A percentile compares a stretch with the other conserved stretches of the same genome.
phyloP scores from a whole-genome alignment of 1,140 invertebrate species.

The Anthonomus grandis region DNA sequence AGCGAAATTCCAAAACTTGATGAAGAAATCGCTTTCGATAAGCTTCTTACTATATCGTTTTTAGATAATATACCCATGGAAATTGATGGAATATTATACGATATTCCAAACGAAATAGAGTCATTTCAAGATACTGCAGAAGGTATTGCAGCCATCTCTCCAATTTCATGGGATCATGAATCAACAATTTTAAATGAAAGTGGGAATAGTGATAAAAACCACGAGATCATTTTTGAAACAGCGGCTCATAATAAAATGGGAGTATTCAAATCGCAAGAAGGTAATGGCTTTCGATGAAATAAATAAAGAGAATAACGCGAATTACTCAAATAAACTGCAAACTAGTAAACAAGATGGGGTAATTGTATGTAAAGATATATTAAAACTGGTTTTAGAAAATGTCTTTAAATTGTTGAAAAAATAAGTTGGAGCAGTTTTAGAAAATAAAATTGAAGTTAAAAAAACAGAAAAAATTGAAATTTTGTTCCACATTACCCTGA shows the following conservation, averaged over 20 bases:
- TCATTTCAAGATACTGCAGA: neutral
- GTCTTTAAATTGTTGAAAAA: neutral
- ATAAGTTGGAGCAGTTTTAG: neutral
- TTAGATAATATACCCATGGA: neutral
- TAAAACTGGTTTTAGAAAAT: neutral
- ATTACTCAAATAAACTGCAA: neutral
- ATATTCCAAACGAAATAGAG: neutral
- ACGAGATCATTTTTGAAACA: neutral
- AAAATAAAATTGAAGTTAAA: neutral
- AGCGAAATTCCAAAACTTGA: neutral
- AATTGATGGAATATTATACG: slow-evolving; percentile 5
- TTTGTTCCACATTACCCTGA: neutral
- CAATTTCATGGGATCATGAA: neutral
- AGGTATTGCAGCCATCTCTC: neutral
- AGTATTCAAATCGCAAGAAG: neutral
- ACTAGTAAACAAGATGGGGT: too few relatives aligned
- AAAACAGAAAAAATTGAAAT: neutral
- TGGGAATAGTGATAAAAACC: neutral
- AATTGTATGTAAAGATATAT: too few relatives aligned
- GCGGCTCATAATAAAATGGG: neutral
- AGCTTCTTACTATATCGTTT: neutral
- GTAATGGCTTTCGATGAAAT: neutral
- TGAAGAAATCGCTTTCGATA: neutral
- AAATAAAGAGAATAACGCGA: neutral
- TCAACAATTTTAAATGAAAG: too few relatives aligned